These are phyloP conservation scores for Trichomalopsis sarcophagae DNA, from an alignment of 1,140 invertebrate genomes.

Conservation along the genomic window DNA sequence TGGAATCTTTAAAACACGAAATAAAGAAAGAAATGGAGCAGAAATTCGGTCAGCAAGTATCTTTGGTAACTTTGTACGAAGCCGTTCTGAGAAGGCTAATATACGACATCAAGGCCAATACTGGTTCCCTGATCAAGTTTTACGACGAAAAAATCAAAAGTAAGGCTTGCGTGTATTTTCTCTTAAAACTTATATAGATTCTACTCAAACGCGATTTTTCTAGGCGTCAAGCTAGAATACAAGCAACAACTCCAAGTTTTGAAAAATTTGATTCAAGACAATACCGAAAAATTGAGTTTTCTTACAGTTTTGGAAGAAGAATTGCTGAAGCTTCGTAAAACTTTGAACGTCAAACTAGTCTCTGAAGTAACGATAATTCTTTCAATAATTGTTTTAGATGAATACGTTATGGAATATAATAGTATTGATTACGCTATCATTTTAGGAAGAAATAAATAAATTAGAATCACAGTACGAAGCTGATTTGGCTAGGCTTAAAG, in stretches of 20 bases:
- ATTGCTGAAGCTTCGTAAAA: conserved; percentile 71
- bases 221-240: conserved; percentile 64
- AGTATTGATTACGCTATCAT: conserved; percentile 37
- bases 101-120: conserved; percentile 73
- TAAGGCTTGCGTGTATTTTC: conserved; percentile 46
- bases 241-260: conserved; percentile 67
- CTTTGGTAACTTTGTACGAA: conserved; percentile 77
- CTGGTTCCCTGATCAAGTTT: conserved; percentile 70
- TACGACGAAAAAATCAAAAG: conserved; percentile 70
- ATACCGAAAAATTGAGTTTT: conserved; percentile 77
- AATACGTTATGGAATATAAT: not conserved
- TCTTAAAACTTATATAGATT: not conserved
- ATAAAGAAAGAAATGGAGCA: conserved; percentile 75
- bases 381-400: conserved; percentile 29
- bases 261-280: conserved; percentile 72
- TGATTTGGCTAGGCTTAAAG: conserved; percentile 59
- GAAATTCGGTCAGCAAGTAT: conserved; percentile 77
- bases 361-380: conserved; percentile 57
- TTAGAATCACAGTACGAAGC: conserved; percentile 57
- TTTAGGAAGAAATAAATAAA: conserved; percentile 59
- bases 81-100: conserved; percentile 75
- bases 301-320: conserved; percentile 77
- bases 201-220: conserved; percentile 28
- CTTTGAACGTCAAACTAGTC: conserved; percentile 62
- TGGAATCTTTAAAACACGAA: conserved; percentile 72